Evolutionary conservation across 1,140 invertebrate genomes (phyloP), one percentile per base, ranked within the genome.

Genomic region (Drosophila willistoni): DNA sequence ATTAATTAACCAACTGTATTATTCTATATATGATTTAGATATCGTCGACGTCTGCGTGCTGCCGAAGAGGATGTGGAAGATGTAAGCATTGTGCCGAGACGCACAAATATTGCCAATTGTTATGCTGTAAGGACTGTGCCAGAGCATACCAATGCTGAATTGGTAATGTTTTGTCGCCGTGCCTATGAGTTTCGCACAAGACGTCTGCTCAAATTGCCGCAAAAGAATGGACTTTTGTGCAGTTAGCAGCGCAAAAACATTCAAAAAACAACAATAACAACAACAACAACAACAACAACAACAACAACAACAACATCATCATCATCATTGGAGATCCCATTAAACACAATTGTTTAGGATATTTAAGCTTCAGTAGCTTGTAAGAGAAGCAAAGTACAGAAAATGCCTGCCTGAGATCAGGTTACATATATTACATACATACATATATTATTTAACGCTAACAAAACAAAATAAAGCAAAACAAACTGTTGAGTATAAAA

Each of bases 101-200:
- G 86, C 70, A 81, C 57, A 64, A 78, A 71, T 63, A 78, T 92
- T 34, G 92, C 90, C 70, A 78, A 71, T 69, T 73, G 80, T 33
- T 81, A 64, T 69, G 34, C 74, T 14, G 90, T 93, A 74, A 87
- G 92, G n/a, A 95, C 95, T 33, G 94, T 95, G 33, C 95, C 95
- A 75, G 95, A 96, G 7, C 92, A 94, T 44, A 95, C 96, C 33
- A 94, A 95, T 64, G 94, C 96, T 5, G 98, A 98, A 74, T 95
- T 97, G 91, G 96, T 99, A 2, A 97, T 99, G 82, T 97, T 98
- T 93, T 99, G 98, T 93, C 95, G 97, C 14, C 96, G 96, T 77
- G 97, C 98, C 36, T 99, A 99, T 93, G 98, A 99, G 92, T 98
- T 97, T 93, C 94, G 98, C 65, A 96, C 97, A 68, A 96, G 96